These are phyloP conservation scores for Pararge aegeria DNA, from an alignment of 1,140 invertebrate species.

Conservation along the genomic window DNA sequence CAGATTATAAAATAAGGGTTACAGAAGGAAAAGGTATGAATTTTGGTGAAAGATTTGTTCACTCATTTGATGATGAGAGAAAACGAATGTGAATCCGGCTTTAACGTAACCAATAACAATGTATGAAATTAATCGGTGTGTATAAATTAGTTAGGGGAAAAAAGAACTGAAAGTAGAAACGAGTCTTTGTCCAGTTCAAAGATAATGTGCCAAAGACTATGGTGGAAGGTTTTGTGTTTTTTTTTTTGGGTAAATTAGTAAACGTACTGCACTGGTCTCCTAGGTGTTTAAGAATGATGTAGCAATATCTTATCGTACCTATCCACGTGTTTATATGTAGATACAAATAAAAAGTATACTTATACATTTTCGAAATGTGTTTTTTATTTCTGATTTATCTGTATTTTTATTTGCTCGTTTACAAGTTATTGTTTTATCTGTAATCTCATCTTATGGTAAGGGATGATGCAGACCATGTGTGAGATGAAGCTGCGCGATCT, in stretches of 20 bases:
- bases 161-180: slow-evolving; percentile 61
- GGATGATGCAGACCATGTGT: no score
- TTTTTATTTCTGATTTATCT: slow-evolving; percentile 32
- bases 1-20: no score
- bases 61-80: no score
- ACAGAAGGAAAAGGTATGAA: no score
- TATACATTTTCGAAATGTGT: slow-evolving; percentile 59
- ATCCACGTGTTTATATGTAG: slow-evolving; percentile 76
- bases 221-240: slow-evolving; percentile 54
- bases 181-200: slow-evolving; percentile 75
- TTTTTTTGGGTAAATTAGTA: slow-evolving; percentile 46
- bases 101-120: not conserved
- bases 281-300: slow-evolving; percentile 59
- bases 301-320: slow-evolving; percentile 67
- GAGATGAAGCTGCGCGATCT: no score
- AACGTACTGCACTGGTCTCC: slow-evolving; percentile 70
- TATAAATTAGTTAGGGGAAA: slow-evolving; percentile 50
- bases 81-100: slow-evolving; percentile 10
- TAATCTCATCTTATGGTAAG: no score
- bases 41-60: no score
- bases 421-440: no score
- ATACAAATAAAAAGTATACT: slow-evolving; percentile 70
- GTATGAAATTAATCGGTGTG: slow-evolving; percentile 24
- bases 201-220: slow-evolving; percentile 77
- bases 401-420: no score